These are phyloP conservation scores for Platysternon megacephalum DNA, from an alignment of 2,113 vertebrate genomes.

Conservation along the genomic window DNA sequence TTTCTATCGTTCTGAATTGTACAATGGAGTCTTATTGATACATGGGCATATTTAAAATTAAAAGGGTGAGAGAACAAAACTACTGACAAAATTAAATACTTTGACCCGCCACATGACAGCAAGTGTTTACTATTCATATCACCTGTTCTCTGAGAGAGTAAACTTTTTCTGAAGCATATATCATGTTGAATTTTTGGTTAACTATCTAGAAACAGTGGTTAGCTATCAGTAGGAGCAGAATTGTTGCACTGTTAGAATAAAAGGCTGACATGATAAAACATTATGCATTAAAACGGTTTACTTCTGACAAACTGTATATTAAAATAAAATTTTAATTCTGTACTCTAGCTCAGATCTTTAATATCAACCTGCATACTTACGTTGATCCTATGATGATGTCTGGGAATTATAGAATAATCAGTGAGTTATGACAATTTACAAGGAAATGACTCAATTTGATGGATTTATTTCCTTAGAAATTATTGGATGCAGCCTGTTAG, in stretches of 20 bases:
- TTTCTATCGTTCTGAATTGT: background rate
- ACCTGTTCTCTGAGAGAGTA: background rate
- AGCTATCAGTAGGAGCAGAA: background rate
- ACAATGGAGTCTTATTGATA: background rate
- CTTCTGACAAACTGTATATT: background rate
- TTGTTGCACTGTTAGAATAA: background rate
- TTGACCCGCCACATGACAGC: background rate
- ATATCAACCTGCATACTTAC: background rate
- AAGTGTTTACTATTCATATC: background rate
- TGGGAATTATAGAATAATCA: background rate
- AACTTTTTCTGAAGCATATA: conserved; percentile 23
- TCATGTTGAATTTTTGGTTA: conserved; percentile 13
- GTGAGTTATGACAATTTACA: background rate
- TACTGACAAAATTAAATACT: background rate
- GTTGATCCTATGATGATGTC: background rate
- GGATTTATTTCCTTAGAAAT: background rate
- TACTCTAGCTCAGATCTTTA: background rate
- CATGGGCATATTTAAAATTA: background rate
- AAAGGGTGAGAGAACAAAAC: background rate
- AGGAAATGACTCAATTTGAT: background rate
- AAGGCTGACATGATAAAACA: background rate
- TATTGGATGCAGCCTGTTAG: background rate
- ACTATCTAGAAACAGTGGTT: background rate
- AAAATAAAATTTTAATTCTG: background rate
- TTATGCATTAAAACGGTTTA: background rate